Conservation (phyloP, 2,113 vertebrate genomes). For the Spea bombifrons region DNA sequence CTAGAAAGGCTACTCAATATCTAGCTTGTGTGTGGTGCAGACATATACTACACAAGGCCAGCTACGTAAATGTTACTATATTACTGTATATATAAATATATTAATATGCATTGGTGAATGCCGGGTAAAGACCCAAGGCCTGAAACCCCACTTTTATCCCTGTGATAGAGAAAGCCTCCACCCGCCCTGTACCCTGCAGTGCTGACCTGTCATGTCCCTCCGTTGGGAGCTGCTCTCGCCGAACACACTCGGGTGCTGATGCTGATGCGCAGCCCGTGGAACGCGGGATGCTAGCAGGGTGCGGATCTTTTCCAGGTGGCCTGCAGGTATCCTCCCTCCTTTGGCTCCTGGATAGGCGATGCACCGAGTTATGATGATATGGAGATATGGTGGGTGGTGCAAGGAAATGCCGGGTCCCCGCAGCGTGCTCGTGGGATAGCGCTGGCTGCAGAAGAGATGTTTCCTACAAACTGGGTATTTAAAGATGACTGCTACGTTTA, state of each 20-base stretch:
- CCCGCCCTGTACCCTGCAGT: slow-evolving; percentile 24
- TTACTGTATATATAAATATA: neutral
- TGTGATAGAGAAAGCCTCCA: neutral
- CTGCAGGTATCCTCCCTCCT: neutral
- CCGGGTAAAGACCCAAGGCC: neutral
- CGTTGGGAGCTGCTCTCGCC: neutral
- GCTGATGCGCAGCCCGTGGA: neutral
- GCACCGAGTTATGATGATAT: neutral
- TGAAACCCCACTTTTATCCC: neutral
- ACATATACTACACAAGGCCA: neutral
- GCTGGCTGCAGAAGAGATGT: neutral
- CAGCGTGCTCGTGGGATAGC: neutral
- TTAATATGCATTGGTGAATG: neutral
- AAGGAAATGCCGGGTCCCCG: neutral
- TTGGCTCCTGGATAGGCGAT: neutral
- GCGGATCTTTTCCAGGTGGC: neutral
- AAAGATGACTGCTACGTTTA: too few species aligned
- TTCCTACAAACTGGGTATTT: too few species aligned
- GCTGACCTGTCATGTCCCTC: slow-evolving; percentile 38
- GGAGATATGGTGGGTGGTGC: neutral
- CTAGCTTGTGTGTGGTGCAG: neutral
- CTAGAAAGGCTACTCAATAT: too few species aligned
- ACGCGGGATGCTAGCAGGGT: neutral
- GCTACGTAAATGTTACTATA: neutral
- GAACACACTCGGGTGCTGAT: neutral